A percentile compares a stretch with the other conserved stretches of the same genome.
Conservation (phyloP, 2,113 vertebrate genomes). For the Rhynchopsitta pachyrhyncha region DNA sequence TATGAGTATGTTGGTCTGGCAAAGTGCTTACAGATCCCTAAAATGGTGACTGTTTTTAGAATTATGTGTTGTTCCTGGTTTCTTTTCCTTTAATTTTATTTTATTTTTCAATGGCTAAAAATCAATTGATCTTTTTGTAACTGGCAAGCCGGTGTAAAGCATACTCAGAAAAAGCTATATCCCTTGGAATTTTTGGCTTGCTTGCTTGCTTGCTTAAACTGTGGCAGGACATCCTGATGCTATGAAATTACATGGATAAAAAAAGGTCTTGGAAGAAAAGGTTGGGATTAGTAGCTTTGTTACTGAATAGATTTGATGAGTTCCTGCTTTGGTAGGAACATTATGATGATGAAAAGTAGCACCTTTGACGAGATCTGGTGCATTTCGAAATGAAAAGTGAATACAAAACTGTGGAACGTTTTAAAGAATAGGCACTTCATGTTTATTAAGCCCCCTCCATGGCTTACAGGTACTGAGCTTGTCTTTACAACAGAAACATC, state of each 20-base stretch:
- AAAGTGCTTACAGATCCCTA: conserved; percentile 29
- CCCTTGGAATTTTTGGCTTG: conserved; percentile 59
- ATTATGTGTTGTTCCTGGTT: conserved; percentile 62
- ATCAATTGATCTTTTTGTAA: conserved; percentile 56
- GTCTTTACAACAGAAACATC: conserved; percentile 65
- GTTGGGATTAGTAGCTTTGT: conserved; percentile 51
- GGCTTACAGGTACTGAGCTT: conserved; percentile 56
- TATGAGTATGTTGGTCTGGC: conserved; percentile 8
- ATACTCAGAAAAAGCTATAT: conserved; percentile 49
- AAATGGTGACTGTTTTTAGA: conserved; percentile 55
- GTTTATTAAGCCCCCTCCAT: conserved; percentile 41
- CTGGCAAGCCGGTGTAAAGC: conserved; percentile 19
- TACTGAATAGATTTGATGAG: conserved; percentile 43
- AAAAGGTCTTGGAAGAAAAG: conserved; percentile 52
- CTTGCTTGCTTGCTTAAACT: conserved; percentile 42
- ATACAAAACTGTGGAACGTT: conserved; percentile 38
- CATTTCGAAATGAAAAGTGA: neutral
- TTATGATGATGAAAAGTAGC: conserved; percentile 60
- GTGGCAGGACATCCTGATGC: conserved; percentile 67
- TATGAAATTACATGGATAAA: conserved; percentile 54
- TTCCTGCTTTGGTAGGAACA: conserved; percentile 59
- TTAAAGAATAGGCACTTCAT: conserved; percentile 38
- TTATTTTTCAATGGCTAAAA: conserved; percentile 39
- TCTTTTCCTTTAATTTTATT: neutral
- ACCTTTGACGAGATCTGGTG: conserved; percentile 39